These are phyloP conservation scores for Leptocoma aspasia DNA, from an alignment of 2,113 vertebrate genomes.

Conservation along the genomic window DNA sequence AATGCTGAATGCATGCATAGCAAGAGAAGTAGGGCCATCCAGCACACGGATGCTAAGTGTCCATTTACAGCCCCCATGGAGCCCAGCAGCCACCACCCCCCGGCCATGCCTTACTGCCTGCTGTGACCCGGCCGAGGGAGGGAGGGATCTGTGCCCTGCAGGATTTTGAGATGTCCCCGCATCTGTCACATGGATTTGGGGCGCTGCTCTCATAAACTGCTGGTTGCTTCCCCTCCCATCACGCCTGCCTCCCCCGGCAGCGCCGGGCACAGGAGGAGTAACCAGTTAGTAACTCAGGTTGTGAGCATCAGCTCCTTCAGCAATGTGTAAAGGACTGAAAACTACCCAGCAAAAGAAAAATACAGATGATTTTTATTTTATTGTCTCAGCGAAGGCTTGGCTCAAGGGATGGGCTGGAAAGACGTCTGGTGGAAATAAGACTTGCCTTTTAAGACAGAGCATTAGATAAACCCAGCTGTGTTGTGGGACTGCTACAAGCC, in stretches of 20 bases:
- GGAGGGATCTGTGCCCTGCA: not conserved
- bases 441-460: not conserved
- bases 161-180: not conserved
- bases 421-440: not conserved
- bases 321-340: not conserved
- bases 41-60: constrained; percentile 1
- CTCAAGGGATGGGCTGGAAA: not conserved
- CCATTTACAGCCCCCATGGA: constrained; percentile 6
- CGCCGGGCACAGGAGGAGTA: not conserved
- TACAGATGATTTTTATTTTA: not conserved
- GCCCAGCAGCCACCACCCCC: not conserved
- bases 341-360: not conserved
- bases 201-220: not conserved
- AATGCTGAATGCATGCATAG: not conserved
- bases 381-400: not conserved
- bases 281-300: not conserved
- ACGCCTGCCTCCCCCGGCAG: not conserved
- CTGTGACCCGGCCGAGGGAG: not conserved
- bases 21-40: not conserved
- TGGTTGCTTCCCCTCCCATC: not conserved
- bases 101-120: not conserved
- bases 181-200: not conserved
- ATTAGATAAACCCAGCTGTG: not conserved
- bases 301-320: not conserved
- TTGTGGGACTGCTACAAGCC: not conserved